Conservation (phyloP, 2,797 vertebrate genomes). For the Anguilla pacifica region DNA sequence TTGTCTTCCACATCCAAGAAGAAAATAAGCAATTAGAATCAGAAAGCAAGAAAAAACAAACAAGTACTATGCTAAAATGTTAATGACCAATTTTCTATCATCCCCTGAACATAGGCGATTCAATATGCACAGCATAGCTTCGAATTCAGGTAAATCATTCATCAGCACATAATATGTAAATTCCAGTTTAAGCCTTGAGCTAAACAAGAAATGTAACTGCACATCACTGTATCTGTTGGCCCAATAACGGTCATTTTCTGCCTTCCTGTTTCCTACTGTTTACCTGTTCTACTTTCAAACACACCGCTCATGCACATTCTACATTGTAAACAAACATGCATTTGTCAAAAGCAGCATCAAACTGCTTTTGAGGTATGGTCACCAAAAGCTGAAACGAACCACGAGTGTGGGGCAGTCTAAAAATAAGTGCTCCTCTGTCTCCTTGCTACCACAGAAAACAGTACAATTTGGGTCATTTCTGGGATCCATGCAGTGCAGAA, state of each 20-base stretch:
- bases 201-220: neutral
- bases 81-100: neutral
- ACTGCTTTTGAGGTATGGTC: neutral
- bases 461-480: neutral
- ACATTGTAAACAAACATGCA: neutral
- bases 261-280: neutral
- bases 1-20: neutral
- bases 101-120: neutral
- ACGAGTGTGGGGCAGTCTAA: neutral
- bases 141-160: neutral
- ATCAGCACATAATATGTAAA: slow-evolving; percentile 11
- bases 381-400: neutral
- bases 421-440: neutral
- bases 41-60: neutral
- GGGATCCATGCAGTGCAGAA: neutral
- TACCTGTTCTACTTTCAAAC: neutral
- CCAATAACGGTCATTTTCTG: neutral
- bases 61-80: neutral
- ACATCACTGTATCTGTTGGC: neutral
- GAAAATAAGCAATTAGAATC: neutral
- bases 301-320: neutral
- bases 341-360: neutral
- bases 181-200: neutral
- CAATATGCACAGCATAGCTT: neutral
- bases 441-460: neutral